Evolutionary conservation across 2,888 invertebrate genomes (phyloP), one percentile per base, ranked within the genome.

Genomic region (Bombyx huttoni): DNA sequence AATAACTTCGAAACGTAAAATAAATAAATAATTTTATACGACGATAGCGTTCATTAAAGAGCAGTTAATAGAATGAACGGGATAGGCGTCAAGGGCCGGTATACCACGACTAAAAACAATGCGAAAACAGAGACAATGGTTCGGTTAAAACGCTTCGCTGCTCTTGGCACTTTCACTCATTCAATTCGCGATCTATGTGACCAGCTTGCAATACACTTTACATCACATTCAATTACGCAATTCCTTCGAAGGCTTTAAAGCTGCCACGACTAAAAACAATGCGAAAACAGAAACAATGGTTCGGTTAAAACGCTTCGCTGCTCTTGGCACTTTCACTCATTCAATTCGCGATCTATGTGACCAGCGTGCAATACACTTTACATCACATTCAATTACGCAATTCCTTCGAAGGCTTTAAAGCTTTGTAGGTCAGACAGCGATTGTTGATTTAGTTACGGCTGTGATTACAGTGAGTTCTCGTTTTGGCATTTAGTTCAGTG

Each of bases 91-190:
- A 87, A 86, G 83, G 82, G 77, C 81, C 69, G 61, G 56, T 13
- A 24, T 48, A n/a, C 54, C 63, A 62, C 64, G 70, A 75, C 76
- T 74, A 67, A 75, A 80, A 79, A 86, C 86, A 86, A 86, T 86
- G 77, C 69, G 70, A 70, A 73, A 62, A 65, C 62, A 64, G 40
- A 70, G 79, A 88, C 88, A 88, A 88, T 87, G 66, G 78, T 53
- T 72, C 67, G 67, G 66, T 63, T 62, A 67, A 59, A 72, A 75
- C 75, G 79, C 77, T 75, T 75, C 76, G 78, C 72, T 81, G 75
- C 71, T 75, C 75, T 64, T 68, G 75, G 62, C 75, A 87, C 87
- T 88, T 88, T 88, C 87, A 78, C 88, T 83, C 62, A 66, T 62
- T 58, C 72, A 74, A 78, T 76, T 76, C 75, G 70, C 65, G 69